Conservation (phyloP, 2,888 invertebrate genomes). For the Athalia rosae region DNA sequence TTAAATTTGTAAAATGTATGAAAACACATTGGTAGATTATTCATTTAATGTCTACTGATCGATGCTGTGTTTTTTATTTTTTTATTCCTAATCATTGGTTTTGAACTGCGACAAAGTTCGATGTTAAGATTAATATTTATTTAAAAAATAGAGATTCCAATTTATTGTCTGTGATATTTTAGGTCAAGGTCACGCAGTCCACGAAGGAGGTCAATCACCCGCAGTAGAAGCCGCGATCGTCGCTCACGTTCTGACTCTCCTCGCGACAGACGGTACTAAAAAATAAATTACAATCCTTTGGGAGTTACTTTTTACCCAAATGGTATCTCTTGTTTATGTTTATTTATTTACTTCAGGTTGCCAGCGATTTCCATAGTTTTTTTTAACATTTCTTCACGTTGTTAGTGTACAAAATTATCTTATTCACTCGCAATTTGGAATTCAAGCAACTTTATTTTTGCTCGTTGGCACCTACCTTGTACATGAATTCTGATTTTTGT, state of each 20-base stretch:
- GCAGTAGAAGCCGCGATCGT: slow-evolving; percentile 71
- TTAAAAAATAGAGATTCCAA: slow-evolving; percentile 45
- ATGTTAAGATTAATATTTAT: slow-evolving; percentile 21
- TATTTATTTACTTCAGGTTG: not conserved
- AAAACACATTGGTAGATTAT: not conserved
- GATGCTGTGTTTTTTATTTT: too few relatives aligned
- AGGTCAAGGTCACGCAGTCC: slow-evolving; percentile 71
- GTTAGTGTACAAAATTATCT: not conserved
- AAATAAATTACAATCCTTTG: slow-evolving; percentile 32
- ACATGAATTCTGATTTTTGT: not conserved
- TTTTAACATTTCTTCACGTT: too few relatives aligned
- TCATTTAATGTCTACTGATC: not conserved
- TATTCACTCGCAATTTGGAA: not conserved
- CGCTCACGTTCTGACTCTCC: slow-evolving; percentile 70
- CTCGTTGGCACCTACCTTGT: not conserved
- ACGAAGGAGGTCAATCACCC: slow-evolving; percentile 69
- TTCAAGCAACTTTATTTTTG: not conserved
- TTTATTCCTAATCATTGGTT: slow-evolving; percentile 4
- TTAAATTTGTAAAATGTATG: too few relatives aligned
- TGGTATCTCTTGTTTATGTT: not conserved
- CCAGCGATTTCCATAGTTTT: not conserved
- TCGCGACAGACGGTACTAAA: slow-evolving; percentile 71
- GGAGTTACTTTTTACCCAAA: not conserved
- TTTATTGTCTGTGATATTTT: slow-evolving; percentile 59
- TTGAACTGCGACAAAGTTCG: slow-evolving; percentile 21